phyloP scores from a whole-genome alignment of 2,113 vertebrate species.

The Connochaetes taurinus region DNA sequence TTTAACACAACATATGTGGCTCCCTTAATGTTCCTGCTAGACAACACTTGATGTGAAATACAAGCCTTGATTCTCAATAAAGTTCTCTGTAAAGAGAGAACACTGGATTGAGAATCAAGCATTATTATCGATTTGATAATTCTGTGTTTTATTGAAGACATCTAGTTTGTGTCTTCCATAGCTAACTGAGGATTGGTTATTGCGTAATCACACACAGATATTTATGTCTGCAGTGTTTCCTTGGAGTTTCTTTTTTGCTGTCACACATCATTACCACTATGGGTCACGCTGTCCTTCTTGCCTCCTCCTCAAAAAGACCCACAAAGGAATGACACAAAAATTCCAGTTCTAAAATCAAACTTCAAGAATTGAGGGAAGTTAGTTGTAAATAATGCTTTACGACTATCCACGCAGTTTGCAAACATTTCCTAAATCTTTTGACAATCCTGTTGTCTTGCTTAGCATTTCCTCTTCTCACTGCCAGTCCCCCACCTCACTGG shows the following conservation, averaged over 20 bases:
- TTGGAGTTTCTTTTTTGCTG: background rate
- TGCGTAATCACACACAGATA: background rate
- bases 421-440: background rate
- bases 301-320: background rate
- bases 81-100: background rate
- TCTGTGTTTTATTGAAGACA: background rate
- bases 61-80: background rate
- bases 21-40: background rate
- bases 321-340: background rate
- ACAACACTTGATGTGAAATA: background rate
- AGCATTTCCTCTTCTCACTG: background rate
- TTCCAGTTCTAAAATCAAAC: background rate
- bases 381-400: background rate
- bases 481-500: background rate
- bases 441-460: background rate
- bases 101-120: background rate
- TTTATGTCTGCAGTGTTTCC: background rate
- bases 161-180: background rate
- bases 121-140: background rate
- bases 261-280: background rate
- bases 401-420: background rate
- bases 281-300: background rate
- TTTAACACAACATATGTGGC: background rate
- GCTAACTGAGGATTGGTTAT: background rate
- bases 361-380: background rate